Evolutionary conservation across 92 coral and sea anemone genomes (phyloP).

Genomic region (Blastomussa wellsi): DNA sequence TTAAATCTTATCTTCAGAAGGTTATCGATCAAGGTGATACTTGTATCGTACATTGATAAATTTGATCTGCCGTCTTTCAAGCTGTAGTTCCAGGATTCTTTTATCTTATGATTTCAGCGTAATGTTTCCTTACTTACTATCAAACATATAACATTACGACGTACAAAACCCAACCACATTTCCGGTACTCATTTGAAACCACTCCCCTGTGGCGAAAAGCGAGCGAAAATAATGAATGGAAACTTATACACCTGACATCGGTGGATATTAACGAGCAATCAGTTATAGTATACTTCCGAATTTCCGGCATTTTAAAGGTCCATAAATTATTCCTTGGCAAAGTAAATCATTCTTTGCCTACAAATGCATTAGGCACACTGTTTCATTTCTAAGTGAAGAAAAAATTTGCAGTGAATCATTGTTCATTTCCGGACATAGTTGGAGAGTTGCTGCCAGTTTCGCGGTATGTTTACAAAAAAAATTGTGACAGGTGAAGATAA

Average conservation of each 20-base stretch:
- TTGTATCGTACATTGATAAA: background rate
- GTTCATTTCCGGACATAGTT: constrained; percentile 23
- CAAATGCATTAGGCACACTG: background rate
- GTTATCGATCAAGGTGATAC: background rate
- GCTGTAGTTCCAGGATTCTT: background rate
- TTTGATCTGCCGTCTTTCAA: background rate
- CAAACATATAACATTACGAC: background rate
- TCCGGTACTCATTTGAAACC: constrained; percentile 2
- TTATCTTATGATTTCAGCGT: constrained; percentile 1
- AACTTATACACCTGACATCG: constrained; percentile 10
- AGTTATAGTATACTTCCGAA: background rate
- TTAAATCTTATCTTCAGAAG: background rate
- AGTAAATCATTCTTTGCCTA: background rate
- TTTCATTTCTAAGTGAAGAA: background rate
- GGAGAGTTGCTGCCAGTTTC: constrained; percentile 17
- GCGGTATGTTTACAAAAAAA: constrained; percentile 8
- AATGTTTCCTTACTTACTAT: background rate
- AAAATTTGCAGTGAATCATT: background rate
- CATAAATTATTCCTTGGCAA: background rate
- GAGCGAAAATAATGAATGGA: constrained; percentile 3
- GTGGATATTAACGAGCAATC: background rate
- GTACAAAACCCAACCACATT: background rate
- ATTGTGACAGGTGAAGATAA: constrained; percentile 31
- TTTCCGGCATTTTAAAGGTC: background rate
- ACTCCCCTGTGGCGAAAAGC: background rate